Evolutionary conservation across 2,113 vertebrate species (phyloP), one percentile per base, ranked within the genome.

Genomic region (Herpetotheres cachinnans): DNA sequence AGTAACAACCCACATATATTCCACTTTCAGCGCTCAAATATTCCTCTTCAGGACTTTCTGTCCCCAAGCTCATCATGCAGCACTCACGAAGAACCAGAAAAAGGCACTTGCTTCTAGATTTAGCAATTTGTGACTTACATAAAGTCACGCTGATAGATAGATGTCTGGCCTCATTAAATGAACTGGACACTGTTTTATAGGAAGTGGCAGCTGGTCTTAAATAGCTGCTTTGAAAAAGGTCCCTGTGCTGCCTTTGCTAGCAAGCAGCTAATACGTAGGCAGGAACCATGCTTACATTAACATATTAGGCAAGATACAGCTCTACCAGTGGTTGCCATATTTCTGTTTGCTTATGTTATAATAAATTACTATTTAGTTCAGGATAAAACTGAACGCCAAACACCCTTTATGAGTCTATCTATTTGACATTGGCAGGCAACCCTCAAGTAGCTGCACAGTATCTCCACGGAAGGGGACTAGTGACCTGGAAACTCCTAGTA

Each of bases 341-440:
- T 97, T 90, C 46, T 97, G 85, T 97, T 97, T 96, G 66, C 94
- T 93, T 82, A 83, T 78, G 79, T 92, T 87, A 90, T 97, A 96
- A 97, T 88, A 97, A 98, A 96, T 97, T 83, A 91, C 93, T 86
- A 44, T 95, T 95, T 95, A 89, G 84, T 91, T 83, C 86, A 94
- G 94, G 86, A 94, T 85, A 86, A 77, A 92, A 71, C 84, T 65
- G 74, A 80, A 80, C 79, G 93, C 66, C 89, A 90, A 92, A 95
- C 76, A 56, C 56, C 40, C 65, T 97, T 97, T 94, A 95, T 92
- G 69, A 72, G 32, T 56, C 84, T 86, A 59, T 95, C 79, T 96
- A 42, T 96, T 96, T 94, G 84, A 62, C 69, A 94, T 3, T 94
- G 94, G 83, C 85, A 89, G 87, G 94, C 96, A 97, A 91, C 95